These are phyloP conservation scores for Heliornis fulica DNA, from an alignment of 2,113 vertebrate species.

Conservation along the genomic window DNA sequence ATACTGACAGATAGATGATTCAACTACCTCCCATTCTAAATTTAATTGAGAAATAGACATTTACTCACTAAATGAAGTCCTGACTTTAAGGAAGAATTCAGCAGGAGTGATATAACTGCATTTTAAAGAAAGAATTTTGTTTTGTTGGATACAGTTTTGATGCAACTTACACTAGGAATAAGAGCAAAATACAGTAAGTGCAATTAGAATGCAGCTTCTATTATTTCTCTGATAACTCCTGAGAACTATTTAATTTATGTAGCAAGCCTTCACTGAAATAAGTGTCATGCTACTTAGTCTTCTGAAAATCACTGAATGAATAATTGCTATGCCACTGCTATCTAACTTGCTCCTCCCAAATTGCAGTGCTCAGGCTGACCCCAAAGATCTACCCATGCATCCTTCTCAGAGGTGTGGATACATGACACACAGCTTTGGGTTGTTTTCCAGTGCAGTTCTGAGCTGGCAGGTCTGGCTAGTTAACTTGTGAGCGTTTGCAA, in stretches of 20 bases:
- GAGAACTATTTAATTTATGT: not conserved
- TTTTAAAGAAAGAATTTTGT: not conserved
- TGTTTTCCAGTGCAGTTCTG: not conserved
- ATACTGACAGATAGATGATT: too few relatives aligned
- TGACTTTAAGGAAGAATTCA: not conserved
- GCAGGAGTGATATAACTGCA: not conserved
- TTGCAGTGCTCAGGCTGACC: not conserved
- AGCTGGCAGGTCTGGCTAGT: not conserved
- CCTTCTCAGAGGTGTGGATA: not conserved
- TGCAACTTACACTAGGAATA: not conserved
- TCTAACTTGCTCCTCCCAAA: not conserved
- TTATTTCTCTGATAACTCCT: not conserved
- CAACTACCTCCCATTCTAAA: not conserved
- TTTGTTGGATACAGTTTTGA: not conserved
- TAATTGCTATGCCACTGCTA: not conserved
- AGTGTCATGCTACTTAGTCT: not conserved
- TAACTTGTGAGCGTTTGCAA: not conserved
- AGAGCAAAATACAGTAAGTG: not conserved
- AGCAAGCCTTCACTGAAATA: constrained; percentile 10
- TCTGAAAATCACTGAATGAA: constrained; percentile 18
- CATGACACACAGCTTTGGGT: not conserved
- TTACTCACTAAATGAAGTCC: not conserved
- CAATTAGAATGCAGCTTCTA: not conserved
- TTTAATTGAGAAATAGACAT: not conserved
- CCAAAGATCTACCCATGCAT: not conserved